Conservation (phyloP, 2,797 vertebrate species). For the Danio choprae region DNA sequence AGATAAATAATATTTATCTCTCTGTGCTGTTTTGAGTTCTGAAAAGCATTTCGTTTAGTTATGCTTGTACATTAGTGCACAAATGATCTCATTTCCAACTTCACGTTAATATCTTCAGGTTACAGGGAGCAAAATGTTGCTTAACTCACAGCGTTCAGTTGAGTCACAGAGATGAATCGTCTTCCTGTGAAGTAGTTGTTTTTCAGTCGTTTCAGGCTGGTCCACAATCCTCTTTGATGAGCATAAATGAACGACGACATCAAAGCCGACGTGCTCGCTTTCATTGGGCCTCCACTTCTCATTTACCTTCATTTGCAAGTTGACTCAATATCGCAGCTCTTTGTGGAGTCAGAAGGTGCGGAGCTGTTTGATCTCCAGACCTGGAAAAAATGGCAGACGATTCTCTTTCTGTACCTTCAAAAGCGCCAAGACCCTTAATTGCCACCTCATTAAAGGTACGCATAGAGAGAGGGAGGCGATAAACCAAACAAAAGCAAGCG, state of each 20-base stretch:
- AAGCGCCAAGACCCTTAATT: constrained; percentile 58
- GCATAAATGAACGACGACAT: constrained; percentile 58
- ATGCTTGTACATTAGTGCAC: neutral
- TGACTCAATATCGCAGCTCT: constrained; percentile 39
- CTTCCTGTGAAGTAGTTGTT: constrained; percentile 29
- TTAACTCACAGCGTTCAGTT: neutral
- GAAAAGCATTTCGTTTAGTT: constrained; percentile 10
- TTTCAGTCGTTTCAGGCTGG: constrained; percentile 10
- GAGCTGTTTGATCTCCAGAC: constrained; percentile 66
- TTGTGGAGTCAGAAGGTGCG: constrained; percentile 55
- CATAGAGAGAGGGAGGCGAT: constrained; percentile 20
- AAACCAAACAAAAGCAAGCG: constrained; percentile 31
- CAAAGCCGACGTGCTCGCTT: constrained; percentile 59
- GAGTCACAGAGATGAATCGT: neutral
- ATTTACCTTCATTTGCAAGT: constrained; percentile 60
- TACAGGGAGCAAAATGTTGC: neutral
- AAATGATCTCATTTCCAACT: neutral
- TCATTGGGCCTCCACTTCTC: constrained; percentile 60
- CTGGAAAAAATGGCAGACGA: constrained; percentile 57
- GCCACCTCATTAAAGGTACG: constrained; percentile 64
- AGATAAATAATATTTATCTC: neutral
- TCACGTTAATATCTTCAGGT: neutral
- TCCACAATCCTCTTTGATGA: constrained; percentile 56
- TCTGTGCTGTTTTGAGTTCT: neutral
- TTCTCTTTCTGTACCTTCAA: constrained; percentile 47